Conservation (phyloP, 2,888 invertebrate species). For the Anarsia innoxiella region DNA sequence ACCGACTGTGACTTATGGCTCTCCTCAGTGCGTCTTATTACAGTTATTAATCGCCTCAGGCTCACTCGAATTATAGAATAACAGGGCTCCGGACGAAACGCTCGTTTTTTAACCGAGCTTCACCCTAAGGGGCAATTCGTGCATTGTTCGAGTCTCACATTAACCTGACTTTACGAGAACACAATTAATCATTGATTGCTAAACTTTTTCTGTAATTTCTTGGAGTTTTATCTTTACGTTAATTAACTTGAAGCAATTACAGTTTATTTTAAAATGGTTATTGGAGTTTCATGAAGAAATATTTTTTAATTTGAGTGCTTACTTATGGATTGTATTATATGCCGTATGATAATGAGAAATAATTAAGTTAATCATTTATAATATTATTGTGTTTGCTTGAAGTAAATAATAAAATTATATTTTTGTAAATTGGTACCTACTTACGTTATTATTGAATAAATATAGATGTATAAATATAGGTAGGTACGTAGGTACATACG, state of each 20-base stretch:
- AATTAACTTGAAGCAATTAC: conserved; percentile 3
- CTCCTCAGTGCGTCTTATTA: conserved; percentile 45
- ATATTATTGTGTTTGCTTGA: too few species aligned
- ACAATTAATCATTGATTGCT: conserved; percentile 8
- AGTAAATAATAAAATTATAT: too few species aligned
- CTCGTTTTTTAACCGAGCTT: conserved; percentile 25
- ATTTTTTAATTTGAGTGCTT: too few species aligned
- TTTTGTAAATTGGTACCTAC: too few species aligned
- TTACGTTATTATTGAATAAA: too few species aligned
- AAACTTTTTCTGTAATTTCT: conserved; percentile 1
- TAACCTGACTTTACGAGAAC: conserved; percentile 2
- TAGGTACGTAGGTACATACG: too few species aligned
- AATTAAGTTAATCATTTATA: too few species aligned
- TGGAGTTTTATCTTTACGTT: neutral
- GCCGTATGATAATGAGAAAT: too few species aligned
- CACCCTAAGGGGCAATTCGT: conserved; percentile 22
- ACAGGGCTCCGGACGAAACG: conserved; percentile 24
- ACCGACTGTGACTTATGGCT: conserved; percentile 51
- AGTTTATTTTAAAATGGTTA: neutral
- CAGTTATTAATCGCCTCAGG: conserved; percentile 55
- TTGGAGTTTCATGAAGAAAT: neutral
- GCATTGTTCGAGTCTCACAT: conserved; percentile 15
- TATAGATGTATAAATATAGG: too few species aligned
- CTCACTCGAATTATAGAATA: conserved; percentile 50
- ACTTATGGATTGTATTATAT: too few species aligned